Base-by-base conservation (phyloP, 2,113 vertebrate genomes). In the Nycticorax nycticorax region DNA sequence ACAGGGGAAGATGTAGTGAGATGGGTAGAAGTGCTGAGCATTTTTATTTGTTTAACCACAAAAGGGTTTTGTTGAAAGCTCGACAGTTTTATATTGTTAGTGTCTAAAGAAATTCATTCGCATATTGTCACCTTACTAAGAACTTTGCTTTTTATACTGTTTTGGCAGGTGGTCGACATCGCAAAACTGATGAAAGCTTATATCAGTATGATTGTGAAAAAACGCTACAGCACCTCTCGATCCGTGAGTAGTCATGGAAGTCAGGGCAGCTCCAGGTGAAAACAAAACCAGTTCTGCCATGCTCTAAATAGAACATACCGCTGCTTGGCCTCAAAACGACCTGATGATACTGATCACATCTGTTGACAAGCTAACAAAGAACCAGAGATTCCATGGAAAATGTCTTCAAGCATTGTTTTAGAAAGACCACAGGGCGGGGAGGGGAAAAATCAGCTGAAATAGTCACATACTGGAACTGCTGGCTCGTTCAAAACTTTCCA, bases 131-230 rank as follows among this genome's bases (percentile, higher is more conserved):
- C 37, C 62, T 85, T 53, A 43, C 45, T 79, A 11, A 96, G 55
- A 35, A 28, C 68, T 85, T 64, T n/a, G 55, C 81, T 91, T 82
- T 78, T 62, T 52, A 2, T 69, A 4, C 79, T 88, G 45, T 73
- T 28, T 80, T 68, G 41, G 74, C 98, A 99, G 99, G 99, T 99
- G 94, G 99, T 99, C 97, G 99, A 99, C 93, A 99, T 99, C 74
- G 99, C 99, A 69, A 99, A 99, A 96, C 98, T 99, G 92, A 99
- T 99, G 99, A 99, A 99, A 96, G 99, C 99, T 53, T 99, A 99
- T 97, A 99, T 99, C 98, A 99, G 99, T 97, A 99, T 99, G 99
- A 99, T 99, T 3, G 99, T 99, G 86, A 99, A 99, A 97, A 99
- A 99, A 91, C 99, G 99, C 96, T 99, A 99, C 97, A 99, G 99